Conservation (phyloP, 1,140 invertebrate species). For the Cydia pomonella region DNA sequence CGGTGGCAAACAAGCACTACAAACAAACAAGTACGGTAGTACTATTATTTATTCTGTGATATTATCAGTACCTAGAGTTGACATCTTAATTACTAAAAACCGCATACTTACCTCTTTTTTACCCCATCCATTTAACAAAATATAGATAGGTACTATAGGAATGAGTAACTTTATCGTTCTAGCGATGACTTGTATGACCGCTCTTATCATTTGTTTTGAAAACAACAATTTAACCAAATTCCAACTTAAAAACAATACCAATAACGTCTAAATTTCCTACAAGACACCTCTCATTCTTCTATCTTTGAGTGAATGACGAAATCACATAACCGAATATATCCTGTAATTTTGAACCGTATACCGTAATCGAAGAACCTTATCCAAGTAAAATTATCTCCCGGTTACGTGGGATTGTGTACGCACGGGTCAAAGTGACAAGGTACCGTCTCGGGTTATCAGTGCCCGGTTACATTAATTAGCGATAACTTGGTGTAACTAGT, state of each 20-base stretch:
- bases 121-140: neutral
- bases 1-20: too few species aligned
- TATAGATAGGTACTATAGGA: neutral
- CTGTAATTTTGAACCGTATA: neutral
- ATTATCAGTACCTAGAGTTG: too few species aligned
- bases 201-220: neutral
- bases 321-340: neutral
- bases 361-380: neutral
- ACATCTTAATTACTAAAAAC: neutral
- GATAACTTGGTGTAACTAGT: slow-evolving; percentile 6
- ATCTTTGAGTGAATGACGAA: neutral
- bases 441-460: neutral
- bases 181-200: slow-evolving; percentile 6
- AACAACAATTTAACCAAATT: neutral
- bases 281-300: neutral
- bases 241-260: neutral
- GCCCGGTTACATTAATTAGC: slow-evolving; percentile 10
- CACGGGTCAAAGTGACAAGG: slow-evolving; percentile 1
- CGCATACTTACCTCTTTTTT: neutral
- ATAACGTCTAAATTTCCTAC: neutral
- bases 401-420: slow-evolving; percentile 8
- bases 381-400: neutral
- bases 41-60: too few species aligned
- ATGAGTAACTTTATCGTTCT: neutral
- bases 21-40: too few species aligned